phyloP scores from a whole-genome alignment of 30 jellyfish, hydroid and myxozoan genomes.

The Sanderia malayensis region DNA sequence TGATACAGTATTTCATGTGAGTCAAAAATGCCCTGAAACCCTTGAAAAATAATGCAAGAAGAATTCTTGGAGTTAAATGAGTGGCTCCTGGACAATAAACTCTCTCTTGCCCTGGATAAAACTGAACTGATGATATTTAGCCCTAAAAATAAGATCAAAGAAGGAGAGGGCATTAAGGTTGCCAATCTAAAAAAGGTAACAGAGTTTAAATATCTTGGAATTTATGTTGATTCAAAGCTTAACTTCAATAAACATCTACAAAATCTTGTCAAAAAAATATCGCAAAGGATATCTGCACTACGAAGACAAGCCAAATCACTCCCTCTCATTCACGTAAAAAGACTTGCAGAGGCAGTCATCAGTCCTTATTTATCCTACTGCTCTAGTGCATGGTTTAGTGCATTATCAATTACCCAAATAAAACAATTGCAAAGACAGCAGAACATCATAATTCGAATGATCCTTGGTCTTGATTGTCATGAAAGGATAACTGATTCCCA shows the following conservation, averaged over 20 bases:
- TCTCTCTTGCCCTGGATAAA: conserved; percentile 47
- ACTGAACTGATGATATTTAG: conserved; percentile 43
- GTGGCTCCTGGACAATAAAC: conserved; percentile 50
- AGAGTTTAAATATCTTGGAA: conserved; percentile 50
- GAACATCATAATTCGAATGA: conserved; percentile 33
- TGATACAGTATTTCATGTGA: no score
- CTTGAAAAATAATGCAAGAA: conserved; percentile 20
- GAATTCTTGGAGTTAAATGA: conserved; percentile 33
- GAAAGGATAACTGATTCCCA: conserved; percentile 50
- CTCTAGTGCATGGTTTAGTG: conserved; percentile 57
- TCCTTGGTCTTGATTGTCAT: conserved; percentile 42
- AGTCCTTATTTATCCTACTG: conserved; percentile 51
- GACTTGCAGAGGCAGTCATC: conserved; percentile 65
- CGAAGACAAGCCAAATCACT: conserved; percentile 53
- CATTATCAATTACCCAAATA: conserved; percentile 51
- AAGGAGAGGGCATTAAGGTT: conserved; percentile 48
- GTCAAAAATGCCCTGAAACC: no score
- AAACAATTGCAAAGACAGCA: conserved; percentile 52
- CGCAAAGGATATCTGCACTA: conserved; percentile 15
- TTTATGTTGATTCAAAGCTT: conserved; percentile 43
- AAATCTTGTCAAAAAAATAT: conserved; percentile 39
- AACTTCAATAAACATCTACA: conserved; percentile 48
- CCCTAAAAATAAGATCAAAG: conserved; percentile 52
- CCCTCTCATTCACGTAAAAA: conserved; percentile 55
- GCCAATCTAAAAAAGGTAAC: conserved; percentile 50